A percentile compares a stretch with the other conserved stretches of the same genome.
These are phyloP conservation scores for Hirtodrosophila alboralis DNA, from an alignment of 2,888 invertebrate species.

Conservation along the genomic window DNA sequence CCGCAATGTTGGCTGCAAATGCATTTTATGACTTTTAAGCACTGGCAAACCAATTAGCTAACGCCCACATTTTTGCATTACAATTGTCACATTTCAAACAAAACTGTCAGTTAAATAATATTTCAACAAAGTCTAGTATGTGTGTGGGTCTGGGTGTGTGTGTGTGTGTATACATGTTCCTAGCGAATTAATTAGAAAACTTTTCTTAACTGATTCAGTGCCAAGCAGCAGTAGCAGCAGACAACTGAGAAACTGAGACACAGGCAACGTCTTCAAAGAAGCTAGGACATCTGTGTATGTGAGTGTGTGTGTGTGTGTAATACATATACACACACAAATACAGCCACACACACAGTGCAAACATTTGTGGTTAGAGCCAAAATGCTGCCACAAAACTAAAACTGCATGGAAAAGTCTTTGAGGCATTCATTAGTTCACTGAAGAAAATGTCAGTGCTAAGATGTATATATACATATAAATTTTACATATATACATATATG, in stretches of 20 bases:
- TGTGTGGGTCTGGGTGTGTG: slow-evolving; percentile 13
- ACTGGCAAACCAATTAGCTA: slow-evolving; percentile 56
- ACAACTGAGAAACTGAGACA: slow-evolving; percentile 23
- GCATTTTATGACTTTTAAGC: slow-evolving; percentile 62
- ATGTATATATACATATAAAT: too few species aligned
- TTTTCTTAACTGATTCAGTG: slow-evolving; percentile 79
- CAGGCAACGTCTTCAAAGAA: slow-evolving; percentile 47
- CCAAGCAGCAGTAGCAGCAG: slow-evolving; percentile 49
- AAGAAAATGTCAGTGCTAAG: slow-evolving; percentile 56
- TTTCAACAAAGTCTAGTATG: slow-evolving; percentile 52
- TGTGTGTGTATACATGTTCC: slow-evolving; percentile 52
- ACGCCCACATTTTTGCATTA: slow-evolving; percentile 34
- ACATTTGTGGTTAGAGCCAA: slow-evolving; percentile 65
- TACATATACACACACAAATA: slow-evolving; percentile 10
- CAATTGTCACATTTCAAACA: slow-evolving; percentile 64
- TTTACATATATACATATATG: slow-evolving; percentile 14
- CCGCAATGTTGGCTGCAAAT: slow-evolving; percentile 50
- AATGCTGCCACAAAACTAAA: slow-evolving; percentile 61
- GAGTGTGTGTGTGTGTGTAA: slow-evolving; percentile 3
- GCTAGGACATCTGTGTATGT: neutral
- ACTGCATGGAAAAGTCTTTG: slow-evolving; percentile 66
- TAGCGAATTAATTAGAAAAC: slow-evolving; percentile 80
- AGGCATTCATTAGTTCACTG: slow-evolving; percentile 68
- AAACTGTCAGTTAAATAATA: slow-evolving; percentile 72
- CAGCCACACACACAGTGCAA: slow-evolving; percentile 36